Percentiles rank a stretch among this genome's conserved stretches.
Evolutionary conservation across 2,888 invertebrate genomes (phyloP).

Genomic region (Pseudococcus jackbeardsleyi): DNA sequence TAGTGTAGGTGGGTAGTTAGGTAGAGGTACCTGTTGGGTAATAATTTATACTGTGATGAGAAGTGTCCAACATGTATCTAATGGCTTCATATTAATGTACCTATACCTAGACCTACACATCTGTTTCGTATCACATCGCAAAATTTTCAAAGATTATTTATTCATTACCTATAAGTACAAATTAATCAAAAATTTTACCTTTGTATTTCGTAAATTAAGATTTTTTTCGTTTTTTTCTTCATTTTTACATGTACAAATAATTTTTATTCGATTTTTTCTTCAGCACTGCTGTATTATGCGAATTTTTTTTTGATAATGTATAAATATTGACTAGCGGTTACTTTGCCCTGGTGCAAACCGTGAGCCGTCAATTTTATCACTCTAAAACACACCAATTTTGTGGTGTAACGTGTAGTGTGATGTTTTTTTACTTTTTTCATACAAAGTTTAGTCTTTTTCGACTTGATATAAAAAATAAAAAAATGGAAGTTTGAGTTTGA

Average conservation of each 20-base stretch:
- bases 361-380: no score
- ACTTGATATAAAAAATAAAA: no score
- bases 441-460: no score
- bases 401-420: no score
- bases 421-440: no score
- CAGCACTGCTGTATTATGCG: background rate
- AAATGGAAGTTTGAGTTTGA: no score
- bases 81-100: background rate
- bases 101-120: no score
- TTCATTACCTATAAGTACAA: slow-evolving; percentile 18
- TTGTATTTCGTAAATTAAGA: background rate
- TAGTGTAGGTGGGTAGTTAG: background rate
- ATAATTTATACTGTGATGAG: background rate
- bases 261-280: background rate
- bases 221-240: background rate
- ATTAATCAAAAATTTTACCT: slow-evolving; percentile 34
- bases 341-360: no score
- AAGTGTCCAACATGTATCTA: background rate
- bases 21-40: background rate
- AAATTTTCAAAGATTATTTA: background rate
- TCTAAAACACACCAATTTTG: no score
- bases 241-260: background rate
- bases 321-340: no score
- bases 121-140: background rate
- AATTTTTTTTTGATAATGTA: background rate